Evolutionary conservation across 2,113 vertebrate species (phyloP), one percentile per base, ranked within the genome.

Genomic region (Callocephalon fimbriatum): DNA sequence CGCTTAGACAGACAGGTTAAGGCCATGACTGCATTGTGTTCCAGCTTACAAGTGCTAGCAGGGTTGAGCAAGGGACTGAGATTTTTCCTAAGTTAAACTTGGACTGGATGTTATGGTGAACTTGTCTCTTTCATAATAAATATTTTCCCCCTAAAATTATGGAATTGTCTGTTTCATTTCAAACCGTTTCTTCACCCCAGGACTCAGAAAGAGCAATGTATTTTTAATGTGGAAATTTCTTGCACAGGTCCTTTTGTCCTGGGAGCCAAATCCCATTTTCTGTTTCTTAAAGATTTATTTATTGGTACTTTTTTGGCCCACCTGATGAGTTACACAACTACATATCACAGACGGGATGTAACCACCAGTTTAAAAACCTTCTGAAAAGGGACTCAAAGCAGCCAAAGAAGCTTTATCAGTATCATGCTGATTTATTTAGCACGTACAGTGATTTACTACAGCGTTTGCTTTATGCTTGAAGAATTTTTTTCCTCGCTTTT

Each of bases 171-270:
- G 98, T 94, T 98, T 98, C 80, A 44, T 98, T 97, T 98, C 97
- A 98, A 97, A 92, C 76, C 82, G 76, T 97, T 96, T 91, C 95
- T 94, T 92, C 93, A 83, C 86, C 92, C 86, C 73, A 31, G 78
- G 62, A 86, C 88, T 95, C 90, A 96, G 94, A 93, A 96, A 98
- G 95, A 98, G 75, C 50, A 12, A 98, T 97, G 96, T 16, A 51
- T 93, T 98, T 98, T 98, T 98, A 98, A 98, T 98, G 98, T 98
- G 98, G 98, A 98, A 98, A 98, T 98, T 98, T 97, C 95, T 95
- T 50, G 84, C 88, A 93, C 97, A 93, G 91, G 27, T 98, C 94
- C 96, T 80, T 26, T 82, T 15, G 37, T 96, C 93, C 93, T 97
- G 88, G 31, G 71, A 97, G 96, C 98, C 98, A 98, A 97, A 95